Percentiles rank a stretch among this genome's conserved stretches.
Conservation (phyloP, 2,113 vertebrate genomes). For the Notothenia coriiceps region DNA sequence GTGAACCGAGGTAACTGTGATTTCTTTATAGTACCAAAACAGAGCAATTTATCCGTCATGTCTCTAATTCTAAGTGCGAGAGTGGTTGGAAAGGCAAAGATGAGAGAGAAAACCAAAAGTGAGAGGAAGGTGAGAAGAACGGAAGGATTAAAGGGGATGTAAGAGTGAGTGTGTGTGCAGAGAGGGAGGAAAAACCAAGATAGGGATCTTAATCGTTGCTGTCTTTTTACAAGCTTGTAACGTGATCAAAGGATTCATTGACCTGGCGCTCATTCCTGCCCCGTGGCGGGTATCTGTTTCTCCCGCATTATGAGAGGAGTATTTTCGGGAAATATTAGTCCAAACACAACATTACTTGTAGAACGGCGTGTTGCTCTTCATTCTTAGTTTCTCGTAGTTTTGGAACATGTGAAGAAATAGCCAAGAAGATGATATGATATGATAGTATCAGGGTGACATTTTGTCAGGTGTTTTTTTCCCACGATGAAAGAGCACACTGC, state of each 20-base stretch:
- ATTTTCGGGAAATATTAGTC: constrained; percentile 32
- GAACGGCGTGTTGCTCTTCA: background rate
- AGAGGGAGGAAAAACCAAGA: constrained; percentile 17
- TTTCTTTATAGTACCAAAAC: constrained; percentile 24
- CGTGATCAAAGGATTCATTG: constrained; percentile 66
- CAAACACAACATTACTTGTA: constrained; percentile 7
- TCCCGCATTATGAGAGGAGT: constrained; percentile 27
- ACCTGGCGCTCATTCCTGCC: constrained; percentile 50
- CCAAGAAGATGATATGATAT: background rate
- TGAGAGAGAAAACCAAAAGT: constrained; percentile 10
- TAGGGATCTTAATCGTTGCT: constrained; percentile 45
- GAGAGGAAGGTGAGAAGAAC: constrained; percentile 31
- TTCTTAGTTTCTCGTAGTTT: background rate
- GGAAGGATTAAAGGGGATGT: constrained; percentile 8
- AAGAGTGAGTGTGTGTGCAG: background rate
- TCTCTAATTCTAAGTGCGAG: background rate
- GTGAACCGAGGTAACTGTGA: constrained; percentile 44
- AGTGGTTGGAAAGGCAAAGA: background rate
- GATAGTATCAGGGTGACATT: background rate
- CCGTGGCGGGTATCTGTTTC: constrained; percentile 45
- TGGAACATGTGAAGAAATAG: background rate
- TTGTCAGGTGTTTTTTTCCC: background rate
- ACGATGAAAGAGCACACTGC: background rate
- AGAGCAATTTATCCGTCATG: constrained; percentile 30
- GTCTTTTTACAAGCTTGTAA: constrained; percentile 55